phyloP scores from a whole-genome alignment of 2,797 vertebrate species.

The Pangasius djambal region DNA sequence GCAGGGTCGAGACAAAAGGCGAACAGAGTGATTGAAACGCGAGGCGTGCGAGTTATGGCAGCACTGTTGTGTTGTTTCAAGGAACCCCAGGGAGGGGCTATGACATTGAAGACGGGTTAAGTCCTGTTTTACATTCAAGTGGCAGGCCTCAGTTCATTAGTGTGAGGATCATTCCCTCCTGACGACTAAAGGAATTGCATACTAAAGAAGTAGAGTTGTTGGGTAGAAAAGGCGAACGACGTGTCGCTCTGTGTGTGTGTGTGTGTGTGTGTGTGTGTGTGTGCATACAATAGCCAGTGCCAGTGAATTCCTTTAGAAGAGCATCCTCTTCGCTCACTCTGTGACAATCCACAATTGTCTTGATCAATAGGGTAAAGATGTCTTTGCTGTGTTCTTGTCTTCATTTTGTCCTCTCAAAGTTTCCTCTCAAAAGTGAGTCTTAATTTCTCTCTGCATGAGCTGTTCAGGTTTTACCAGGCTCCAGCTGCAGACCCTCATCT shows the following conservation, averaged over 20 bases:
- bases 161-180: constrained; percentile 86
- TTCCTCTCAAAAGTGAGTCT: not conserved
- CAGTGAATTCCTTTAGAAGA: constrained; percentile 37
- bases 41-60: constrained; percentile 53
- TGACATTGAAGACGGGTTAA: constrained; percentile 88
- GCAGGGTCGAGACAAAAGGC: constrained; percentile 67
- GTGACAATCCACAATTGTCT: constrained; percentile 37
- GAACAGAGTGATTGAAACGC: constrained; percentile 58
- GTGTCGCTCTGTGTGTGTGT: constrained; percentile 22
- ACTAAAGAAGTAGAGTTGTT: constrained; percentile 84
- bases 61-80: constrained; percentile 76
- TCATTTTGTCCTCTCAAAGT: constrained; percentile 20
- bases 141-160: constrained; percentile 85
- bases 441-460: not conserved
- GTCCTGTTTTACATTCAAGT: constrained; percentile 88
- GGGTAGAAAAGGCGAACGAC: constrained; percentile 76
- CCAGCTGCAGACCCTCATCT: constrained; percentile 31
- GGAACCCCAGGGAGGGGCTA: constrained; percentile 81
- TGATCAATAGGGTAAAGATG: constrained; percentile 11
- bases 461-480: not conserved
- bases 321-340: constrained; percentile 3
- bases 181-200: constrained; percentile 84
- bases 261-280: constrained; percentile 9
- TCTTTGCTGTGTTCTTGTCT: not conserved
- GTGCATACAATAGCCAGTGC: constrained; percentile 32